These are phyloP conservation scores for Choreutis nemorana DNA, from an alignment of 2,888 invertebrate genomes.

Conservation along the genomic window DNA sequence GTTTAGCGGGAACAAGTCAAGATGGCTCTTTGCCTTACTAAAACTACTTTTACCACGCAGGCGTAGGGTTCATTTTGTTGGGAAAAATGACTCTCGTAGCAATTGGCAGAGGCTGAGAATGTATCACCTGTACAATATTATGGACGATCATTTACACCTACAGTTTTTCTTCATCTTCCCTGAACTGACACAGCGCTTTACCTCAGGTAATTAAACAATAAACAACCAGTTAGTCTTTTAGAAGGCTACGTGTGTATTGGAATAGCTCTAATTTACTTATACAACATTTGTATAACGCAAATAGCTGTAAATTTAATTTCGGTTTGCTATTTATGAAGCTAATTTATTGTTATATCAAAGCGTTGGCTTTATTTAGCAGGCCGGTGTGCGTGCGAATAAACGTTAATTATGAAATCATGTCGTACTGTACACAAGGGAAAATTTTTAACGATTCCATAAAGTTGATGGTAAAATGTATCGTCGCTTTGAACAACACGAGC, in stretches of 20 bases:
- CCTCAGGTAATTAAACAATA: slow-evolving; percentile 61
- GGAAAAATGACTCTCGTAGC: too few relatives aligned
- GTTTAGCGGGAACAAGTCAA: slow-evolving; percentile 32
- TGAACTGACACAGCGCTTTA: slow-evolving; percentile 54
- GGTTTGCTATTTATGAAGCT: slow-evolving; percentile 54
- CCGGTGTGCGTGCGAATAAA: slow-evolving; percentile 49
- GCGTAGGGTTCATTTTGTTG: too few relatives aligned
- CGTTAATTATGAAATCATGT: slow-evolving; percentile 48
- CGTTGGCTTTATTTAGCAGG: slow-evolving; percentile 48
- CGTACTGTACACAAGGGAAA: slow-evolving; percentile 40
- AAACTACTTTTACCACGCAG: too few relatives aligned
- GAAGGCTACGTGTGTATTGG: slow-evolving; percentile 56
- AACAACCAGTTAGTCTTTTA: slow-evolving; percentile 62
- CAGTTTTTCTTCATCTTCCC: slow-evolving; percentile 63
- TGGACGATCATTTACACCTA: slow-evolving; percentile 59
- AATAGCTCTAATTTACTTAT: slow-evolving; percentile 62
- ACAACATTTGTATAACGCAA: slow-evolving; percentile 59
- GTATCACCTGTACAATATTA: too few relatives aligned
- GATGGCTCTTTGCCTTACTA: slow-evolving; percentile 17
- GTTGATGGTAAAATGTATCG: slow-evolving; percentile 29
- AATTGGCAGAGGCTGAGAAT: too few relatives aligned
- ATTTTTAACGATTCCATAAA: slow-evolving; percentile 38
- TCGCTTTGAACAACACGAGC: slow-evolving; percentile 29
- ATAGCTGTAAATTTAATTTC: slow-evolving; percentile 61
- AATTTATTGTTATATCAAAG: slow-evolving; percentile 62